phyloP scores from a whole-genome alignment of 2,113 vertebrate genomes.

The Perca schrenkii region DNA sequence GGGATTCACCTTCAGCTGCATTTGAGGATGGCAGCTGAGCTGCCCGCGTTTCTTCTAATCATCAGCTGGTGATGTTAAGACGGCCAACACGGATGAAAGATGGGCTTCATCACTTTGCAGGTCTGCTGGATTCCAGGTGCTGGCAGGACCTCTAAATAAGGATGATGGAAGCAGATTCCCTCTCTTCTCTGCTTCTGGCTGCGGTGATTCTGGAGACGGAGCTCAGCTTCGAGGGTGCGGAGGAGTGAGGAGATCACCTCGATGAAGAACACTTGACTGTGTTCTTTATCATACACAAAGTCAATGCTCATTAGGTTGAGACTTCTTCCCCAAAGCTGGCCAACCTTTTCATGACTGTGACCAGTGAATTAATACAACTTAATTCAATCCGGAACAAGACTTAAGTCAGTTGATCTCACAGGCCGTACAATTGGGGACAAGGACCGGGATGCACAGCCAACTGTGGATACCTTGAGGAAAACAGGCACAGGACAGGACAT shows the following conservation, averaged over 20 bases:
- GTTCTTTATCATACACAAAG: conserved; percentile 49
- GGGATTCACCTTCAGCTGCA: conserved; percentile 1
- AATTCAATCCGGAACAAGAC: conserved; percentile 33
- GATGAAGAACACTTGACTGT: conserved; percentile 35
- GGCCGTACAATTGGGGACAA: not conserved
- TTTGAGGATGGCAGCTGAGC: not conserved
- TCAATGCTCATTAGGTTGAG: conserved; percentile 55
- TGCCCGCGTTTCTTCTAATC: not conserved
- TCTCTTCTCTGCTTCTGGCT: conserved; percentile 10
- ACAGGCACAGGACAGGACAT: conserved; percentile 63
- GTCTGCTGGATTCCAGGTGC: conserved; percentile 20
- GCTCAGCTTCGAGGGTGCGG: conserved; percentile 6
- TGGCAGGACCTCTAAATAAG: conserved; percentile 47
- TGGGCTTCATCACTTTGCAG: not conserved
- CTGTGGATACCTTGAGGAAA: conserved; percentile 44
- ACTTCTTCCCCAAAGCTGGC: conserved; percentile 17
- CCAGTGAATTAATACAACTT: conserved; percentile 16
- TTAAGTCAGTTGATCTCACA: conserved; percentile 59
- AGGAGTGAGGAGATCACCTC: conserved; percentile 17
- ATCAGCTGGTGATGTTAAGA: conserved; percentile 14
- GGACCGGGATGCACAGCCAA: conserved; percentile 18
- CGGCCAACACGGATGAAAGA: not conserved
- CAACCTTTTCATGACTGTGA: conserved; percentile 17
- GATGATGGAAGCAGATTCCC: conserved; percentile 22
- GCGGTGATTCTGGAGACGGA: conserved; percentile 1